Conservation (phyloP, 2,797 vertebrate species). For the Adrianichthys oophorus region DNA sequence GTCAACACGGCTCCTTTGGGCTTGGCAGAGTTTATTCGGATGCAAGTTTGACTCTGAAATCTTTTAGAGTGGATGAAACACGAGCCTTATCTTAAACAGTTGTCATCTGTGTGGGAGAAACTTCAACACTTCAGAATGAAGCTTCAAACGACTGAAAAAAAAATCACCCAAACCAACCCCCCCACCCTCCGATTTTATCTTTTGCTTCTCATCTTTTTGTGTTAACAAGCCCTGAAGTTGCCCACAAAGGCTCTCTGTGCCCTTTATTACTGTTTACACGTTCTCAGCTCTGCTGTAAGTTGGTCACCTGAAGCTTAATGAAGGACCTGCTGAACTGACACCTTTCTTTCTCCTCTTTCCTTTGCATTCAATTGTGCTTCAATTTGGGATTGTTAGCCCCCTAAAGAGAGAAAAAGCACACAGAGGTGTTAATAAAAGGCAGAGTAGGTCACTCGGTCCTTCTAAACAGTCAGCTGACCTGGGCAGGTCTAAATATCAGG, state of each 20-base stretch:
- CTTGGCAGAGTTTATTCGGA: slow-evolving; percentile 23
- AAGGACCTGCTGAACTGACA: slow-evolving; percentile 26
- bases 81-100: slow-evolving; percentile 39
- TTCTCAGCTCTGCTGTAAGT: slow-evolving; percentile 41
- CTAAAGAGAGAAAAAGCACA: slow-evolving; percentile 19
- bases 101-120: slow-evolving; percentile 38
- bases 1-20: not conserved
- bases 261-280: slow-evolving; percentile 23
- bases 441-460: slow-evolving; percentile 49
- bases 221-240: slow-evolving; percentile 51
- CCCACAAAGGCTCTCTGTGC: slow-evolving; percentile 25
- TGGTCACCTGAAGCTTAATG: slow-evolving; percentile 33
- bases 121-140: slow-evolving; percentile 18
- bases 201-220: slow-evolving; percentile 25
- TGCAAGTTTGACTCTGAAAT: slow-evolving; percentile 17
- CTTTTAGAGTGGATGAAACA: slow-evolving; percentile 34
- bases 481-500: slow-evolving; percentile 64
- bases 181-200: not conserved
- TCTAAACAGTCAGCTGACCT: slow-evolving; percentile 42
- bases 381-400: not conserved
- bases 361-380: slow-evolving; percentile 23
- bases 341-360: slow-evolving; percentile 10
- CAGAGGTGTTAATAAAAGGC: slow-evolving; percentile 67
- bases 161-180: slow-evolving; percentile 15
- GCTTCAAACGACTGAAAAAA: slow-evolving; percentile 37